Conservation (phyloP, 2,797 vertebrate genomes). For the Alcedo atthis region DNA sequence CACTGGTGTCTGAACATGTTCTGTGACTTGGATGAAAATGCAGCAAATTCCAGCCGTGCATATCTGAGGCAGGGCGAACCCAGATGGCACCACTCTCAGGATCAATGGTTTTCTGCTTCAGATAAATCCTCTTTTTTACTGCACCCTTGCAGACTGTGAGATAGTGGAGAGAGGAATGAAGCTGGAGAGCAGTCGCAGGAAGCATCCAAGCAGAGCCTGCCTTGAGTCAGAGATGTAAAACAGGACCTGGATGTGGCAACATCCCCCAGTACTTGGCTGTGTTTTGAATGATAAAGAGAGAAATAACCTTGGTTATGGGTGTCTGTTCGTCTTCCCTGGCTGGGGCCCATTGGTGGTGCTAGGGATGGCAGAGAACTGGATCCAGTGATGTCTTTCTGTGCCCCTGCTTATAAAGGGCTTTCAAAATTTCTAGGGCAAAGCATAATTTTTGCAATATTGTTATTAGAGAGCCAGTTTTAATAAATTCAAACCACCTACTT, state of each 20-base stretch:
- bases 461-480: not conserved
- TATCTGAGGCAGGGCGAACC: not conserved
- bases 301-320: not conserved
- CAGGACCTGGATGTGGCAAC: not conserved
- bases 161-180: not conserved
- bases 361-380: not conserved
- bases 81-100: not conserved
- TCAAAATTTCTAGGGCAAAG: not conserved
- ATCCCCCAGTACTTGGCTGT: not conserved
- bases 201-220: not conserved
- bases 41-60: not conserved
- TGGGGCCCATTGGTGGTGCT: fast-evolving
- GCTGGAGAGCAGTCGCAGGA: not conserved
- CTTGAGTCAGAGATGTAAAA: fast-evolving
- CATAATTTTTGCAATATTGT: not conserved
- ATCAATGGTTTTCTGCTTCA: not conserved
- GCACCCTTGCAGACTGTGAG: not conserved
- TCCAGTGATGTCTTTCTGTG: not conserved
- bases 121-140: not conserved
- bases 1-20: not conserved
- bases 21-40: not conserved
- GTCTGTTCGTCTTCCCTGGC: not conserved
- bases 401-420: not conserved
- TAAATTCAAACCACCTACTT: not conserved
- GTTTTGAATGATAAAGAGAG: fast-evolving